Percentiles rank a stretch among this genome's conserved stretches.
These are phyloP conservation scores for Sisyra nigra DNA, from an alignment of 2,888 invertebrate species.

Conservation along the genomic window DNA sequence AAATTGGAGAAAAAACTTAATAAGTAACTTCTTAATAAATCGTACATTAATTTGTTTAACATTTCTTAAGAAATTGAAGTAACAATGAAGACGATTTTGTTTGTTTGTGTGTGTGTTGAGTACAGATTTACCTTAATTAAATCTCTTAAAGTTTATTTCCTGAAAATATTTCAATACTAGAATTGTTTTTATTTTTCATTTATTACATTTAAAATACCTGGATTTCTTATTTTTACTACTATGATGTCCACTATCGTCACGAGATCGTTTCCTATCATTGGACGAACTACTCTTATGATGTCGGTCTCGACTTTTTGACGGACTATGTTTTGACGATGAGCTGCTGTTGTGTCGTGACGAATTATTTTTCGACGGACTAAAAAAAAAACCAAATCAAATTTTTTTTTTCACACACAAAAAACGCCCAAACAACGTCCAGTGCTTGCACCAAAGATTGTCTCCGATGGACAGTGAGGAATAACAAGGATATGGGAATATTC, in stretches of 20 bases:
- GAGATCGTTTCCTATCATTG: conserved; percentile 50
- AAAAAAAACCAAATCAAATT: background rate
- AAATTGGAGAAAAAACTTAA: too few species aligned
- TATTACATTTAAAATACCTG: too few species aligned
- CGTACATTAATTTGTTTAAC: too few species aligned
- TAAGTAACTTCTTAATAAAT: too few species aligned
- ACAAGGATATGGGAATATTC: background rate
- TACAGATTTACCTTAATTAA: too few species aligned
- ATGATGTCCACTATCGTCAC: conserved; percentile 56
- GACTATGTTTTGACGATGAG: conserved; percentile 18
- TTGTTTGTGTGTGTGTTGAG: too few species aligned
- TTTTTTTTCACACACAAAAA: background rate
- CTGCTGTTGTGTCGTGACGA: conserved; percentile 3
- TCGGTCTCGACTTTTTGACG: conserved; percentile 12
- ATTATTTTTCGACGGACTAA: conserved; percentile 3
- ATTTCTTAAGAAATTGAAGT: too few species aligned
- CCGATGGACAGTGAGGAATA: background rate
- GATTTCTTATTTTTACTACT: conserved; percentile 51
- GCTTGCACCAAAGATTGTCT: background rate
- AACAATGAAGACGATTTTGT: too few species aligned
- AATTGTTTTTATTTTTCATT: too few species aligned
- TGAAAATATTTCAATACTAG: too few species aligned
- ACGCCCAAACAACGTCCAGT: background rate
- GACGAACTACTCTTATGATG: conserved; percentile 24
- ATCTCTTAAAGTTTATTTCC: too few species aligned